Base-by-base conservation (phyloP, 2,797 vertebrate genomes). In the Hephaestus fuliginosus region DNA sequence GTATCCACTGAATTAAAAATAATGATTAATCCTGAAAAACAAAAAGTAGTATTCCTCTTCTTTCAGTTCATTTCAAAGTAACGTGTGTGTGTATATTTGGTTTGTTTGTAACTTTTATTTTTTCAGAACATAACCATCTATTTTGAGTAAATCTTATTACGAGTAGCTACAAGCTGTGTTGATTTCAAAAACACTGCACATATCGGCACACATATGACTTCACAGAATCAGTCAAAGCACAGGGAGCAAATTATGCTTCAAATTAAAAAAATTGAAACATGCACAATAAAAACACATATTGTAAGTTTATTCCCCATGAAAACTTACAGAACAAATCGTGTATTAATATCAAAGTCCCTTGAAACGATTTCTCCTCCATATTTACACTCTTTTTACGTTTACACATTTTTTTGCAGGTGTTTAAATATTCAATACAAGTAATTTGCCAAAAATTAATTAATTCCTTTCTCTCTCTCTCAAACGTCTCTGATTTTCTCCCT, bases 401-500 rank as follows among this genome's bases (percentile, higher is more conserved):
- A 4, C 9, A 22, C 41, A 71, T 52, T 52, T 20, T 25, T n/a
- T 30, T 1, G 5, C 15, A 7, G 0, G 0, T 20, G 17, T 36
- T 64, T 4, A 76, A 65, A 51, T 65, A 55, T 68, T 83, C 52
- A 30, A 10, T 28, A 15, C 9, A 65, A 46, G 15, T 65, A 5
- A 70, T 33, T 51, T 17, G 2, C 70, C 25, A 13, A 33, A 77
- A 55, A 71, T 28, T 1, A 0, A 73, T 66, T 61, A 0, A 20
- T 28, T 64, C 30, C 7, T 25, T 41, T 66, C 18, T 71, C 43
- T 43, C n/a, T 71, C 43, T 43, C 55, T 30, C 6, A 5, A n/a
- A 60, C 25, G 20, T 43, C 22, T 69, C 44, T 8, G 57, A n/a
- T 51, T 62, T 43, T 53, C 46, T 58, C 15, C 44, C 68, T 76